phyloP scores from a whole-genome alignment of 2,888 invertebrate species.

The Nasonovia ribisnigri region DNA sequence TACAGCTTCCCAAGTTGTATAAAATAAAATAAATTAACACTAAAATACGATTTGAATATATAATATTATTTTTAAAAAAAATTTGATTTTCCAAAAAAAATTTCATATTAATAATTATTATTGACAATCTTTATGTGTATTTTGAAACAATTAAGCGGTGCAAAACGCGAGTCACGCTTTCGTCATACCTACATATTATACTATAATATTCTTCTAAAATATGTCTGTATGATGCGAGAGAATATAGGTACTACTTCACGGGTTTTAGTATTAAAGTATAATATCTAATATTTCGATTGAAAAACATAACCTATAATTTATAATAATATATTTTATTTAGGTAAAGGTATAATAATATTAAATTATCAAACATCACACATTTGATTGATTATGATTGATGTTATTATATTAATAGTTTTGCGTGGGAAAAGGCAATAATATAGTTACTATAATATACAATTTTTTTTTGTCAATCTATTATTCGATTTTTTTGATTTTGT shows the following conservation, averaged over 20 bases:
- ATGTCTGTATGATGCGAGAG: not conserved
- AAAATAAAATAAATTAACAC: not conserved
- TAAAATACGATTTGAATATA: not conserved
- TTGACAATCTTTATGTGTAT: slow-evolving; percentile 56
- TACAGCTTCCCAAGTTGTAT: not conserved
- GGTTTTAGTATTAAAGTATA: slow-evolving; percentile 31
- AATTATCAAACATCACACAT: not conserved
- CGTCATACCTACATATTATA: not conserved
- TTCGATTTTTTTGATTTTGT: not conserved
- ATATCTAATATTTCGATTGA: not conserved
- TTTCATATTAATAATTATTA: slow-evolving; percentile 44
- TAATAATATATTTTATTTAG: not conserved
- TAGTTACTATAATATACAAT: not conserved
- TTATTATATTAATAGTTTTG: not conserved
- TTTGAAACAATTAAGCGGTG: slow-evolving; percentile 37
- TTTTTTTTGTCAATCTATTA: not conserved
- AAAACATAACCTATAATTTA: not conserved
- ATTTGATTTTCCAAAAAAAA: slow-evolving; percentile 39
- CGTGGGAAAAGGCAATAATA: slow-evolving; percentile 43
- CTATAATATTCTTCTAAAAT: no score
- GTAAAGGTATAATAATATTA: not conserved
- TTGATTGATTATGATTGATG: not conserved
- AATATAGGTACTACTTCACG: slow-evolving; percentile 34
- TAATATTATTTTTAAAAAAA: not conserved
- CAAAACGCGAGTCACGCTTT: not conserved